Base-by-base conservation (phyloP, 2,888 invertebrate genomes). In the Creontiades dilutus region DNA sequence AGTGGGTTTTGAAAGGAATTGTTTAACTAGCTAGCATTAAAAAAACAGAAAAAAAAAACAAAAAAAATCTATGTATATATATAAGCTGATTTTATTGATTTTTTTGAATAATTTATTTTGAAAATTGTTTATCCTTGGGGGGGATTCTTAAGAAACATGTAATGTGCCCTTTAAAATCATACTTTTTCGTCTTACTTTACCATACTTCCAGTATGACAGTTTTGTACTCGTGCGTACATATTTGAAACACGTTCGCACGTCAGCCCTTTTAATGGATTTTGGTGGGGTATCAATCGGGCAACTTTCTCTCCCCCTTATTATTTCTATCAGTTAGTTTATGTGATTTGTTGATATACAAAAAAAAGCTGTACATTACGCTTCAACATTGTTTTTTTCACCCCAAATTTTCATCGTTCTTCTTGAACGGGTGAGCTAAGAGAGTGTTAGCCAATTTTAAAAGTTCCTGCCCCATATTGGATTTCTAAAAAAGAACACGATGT, bases 361-460 rank as follows among this genome's bases (percentile, higher is more conserved):
- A 81, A 61, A 2, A 82, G 82, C 82, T 82, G 82, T 82, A 82
- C 52, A 82, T 82, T 82, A 27, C 68, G 68, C 68, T 68, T 68
- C 12, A 12, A 68, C 23, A 68, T 81, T 81, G 19, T 47, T 47
- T 81, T 47, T 82, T 52, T 0, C 23, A 11, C 52, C n/a, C 82
- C 23, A 23, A 23, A 23, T 23, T 28, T n/a, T 28, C 46, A 37
- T 19, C 11, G 80, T 37, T 52, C 19, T 37, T 52, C 52, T 23
- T 16, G 52, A 2, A 52, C 27, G 82, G 27, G 82, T 82, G 37
- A 37, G 37, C n/a, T 48, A 52, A 3, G 82, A 14, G 47, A 81
- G 47, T 16, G 28, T 47, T 82, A 23, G 82, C 82, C 23, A 82
- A 82, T 48, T 82, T 28, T 52, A 52, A 82, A 82, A 52, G 48